A percentile compares a stretch with the other conserved stretches of the same genome.
phyloP scores from a whole-genome alignment of 1,140 invertebrate species.

The Ostrea edulis region DNA sequence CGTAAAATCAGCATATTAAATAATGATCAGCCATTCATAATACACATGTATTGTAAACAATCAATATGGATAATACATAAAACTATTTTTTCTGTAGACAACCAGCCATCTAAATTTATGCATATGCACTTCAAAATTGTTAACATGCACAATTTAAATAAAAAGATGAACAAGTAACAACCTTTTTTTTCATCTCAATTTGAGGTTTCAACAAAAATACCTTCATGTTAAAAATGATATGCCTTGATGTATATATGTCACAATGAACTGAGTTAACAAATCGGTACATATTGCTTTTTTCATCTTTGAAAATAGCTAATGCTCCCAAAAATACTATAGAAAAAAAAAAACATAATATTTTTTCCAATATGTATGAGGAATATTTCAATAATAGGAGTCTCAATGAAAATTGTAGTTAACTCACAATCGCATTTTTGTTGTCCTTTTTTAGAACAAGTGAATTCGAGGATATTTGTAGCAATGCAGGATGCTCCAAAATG shows the following conservation, averaged over 20 bases:
- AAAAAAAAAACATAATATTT: too few relatives aligned
- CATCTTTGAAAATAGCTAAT: background rate
- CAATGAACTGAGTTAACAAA: background rate
- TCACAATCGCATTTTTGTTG: too few relatives aligned
- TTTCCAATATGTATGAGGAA: too few relatives aligned
- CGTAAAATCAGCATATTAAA: slow-evolving; percentile 17
- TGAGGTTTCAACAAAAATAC: background rate
- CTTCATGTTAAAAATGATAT: background rate
- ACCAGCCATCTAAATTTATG: background rate
- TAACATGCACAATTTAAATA: background rate
- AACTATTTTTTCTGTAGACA: background rate
- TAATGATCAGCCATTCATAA: background rate
- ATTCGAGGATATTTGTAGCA: too few relatives aligned
- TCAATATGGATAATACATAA: background rate
- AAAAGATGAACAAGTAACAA: background rate
- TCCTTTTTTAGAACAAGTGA: too few relatives aligned
- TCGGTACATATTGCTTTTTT: background rate
- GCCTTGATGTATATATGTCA: background rate
- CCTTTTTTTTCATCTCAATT: background rate
- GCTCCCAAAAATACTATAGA: too few relatives aligned
- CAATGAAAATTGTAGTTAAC: too few relatives aligned
- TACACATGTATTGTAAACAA: background rate
- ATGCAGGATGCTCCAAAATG: too few relatives aligned
- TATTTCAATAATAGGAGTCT: too few relatives aligned
- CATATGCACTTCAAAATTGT: background rate